These are phyloP conservation scores for Drosophila murphyi DNA, from an alignment of 1,140 invertebrate genomes.

Conservation along the genomic window DNA sequence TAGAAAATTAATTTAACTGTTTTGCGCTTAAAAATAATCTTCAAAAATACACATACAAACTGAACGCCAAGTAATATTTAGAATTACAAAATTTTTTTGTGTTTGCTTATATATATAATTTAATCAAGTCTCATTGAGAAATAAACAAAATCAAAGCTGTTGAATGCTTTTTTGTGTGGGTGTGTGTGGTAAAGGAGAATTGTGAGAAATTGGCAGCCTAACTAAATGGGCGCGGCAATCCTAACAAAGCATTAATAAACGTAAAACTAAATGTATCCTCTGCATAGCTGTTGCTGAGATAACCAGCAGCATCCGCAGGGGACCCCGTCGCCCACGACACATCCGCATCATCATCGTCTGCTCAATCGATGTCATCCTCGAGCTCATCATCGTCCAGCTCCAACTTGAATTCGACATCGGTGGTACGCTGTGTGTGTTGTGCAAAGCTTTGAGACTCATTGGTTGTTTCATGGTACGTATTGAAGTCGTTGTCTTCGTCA, in stretches of 20 bases:
- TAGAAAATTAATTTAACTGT: slow-evolving; percentile 65
- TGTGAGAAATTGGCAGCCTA: slow-evolving; percentile 34
- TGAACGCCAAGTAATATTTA: slow-evolving; percentile 61
- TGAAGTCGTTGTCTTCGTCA: slow-evolving; percentile 66
- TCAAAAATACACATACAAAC: slow-evolving; percentile 66
- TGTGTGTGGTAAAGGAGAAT: slow-evolving; percentile 24
- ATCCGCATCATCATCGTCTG: slow-evolving; percentile 47
- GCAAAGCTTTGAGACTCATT: slow-evolving; percentile 70
- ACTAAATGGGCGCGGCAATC: slow-evolving; percentile 67
- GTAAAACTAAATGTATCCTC: slow-evolving; percentile 82
- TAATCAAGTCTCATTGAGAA: slow-evolving; percentile 72
- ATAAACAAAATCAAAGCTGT: slow-evolving; percentile 57
- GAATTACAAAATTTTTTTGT: slow-evolving; percentile 47
- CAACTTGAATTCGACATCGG: slow-evolving; percentile 61
- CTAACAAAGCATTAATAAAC: slow-evolving; percentile 82
- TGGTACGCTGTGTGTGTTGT: slow-evolving; percentile 65
- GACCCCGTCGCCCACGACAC: slow-evolving; percentile 40
- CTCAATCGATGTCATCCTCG: slow-evolving; percentile 83
- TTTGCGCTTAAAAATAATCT: slow-evolving; percentile 68
- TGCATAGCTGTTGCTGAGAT: slow-evolving; percentile 46
- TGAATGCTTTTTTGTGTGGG: slow-evolving; percentile 31
- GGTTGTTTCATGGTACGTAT: slow-evolving; percentile 59
- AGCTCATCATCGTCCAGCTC: slow-evolving; percentile 77
- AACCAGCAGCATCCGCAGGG: slow-evolving; percentile 52
- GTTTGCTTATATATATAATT: slow-evolving; percentile 45